Conservation (phyloP, 1,140 invertebrate genomes). For the Vanessa atalanta region DNA sequence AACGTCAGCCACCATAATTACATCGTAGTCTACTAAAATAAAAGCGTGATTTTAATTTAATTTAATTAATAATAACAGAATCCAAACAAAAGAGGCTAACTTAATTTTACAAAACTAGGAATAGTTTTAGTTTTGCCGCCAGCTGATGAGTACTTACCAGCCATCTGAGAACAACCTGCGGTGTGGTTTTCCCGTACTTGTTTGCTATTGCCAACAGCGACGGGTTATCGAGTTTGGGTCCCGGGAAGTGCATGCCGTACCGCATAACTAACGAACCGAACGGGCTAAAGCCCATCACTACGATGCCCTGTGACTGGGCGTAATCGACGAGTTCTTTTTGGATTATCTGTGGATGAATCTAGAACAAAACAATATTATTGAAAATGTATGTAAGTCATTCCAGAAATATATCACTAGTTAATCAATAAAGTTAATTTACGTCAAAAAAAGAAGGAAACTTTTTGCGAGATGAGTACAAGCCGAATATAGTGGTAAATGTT, state of each 20-base stretch:
- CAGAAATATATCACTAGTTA: no score
- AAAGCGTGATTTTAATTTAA: neutral
- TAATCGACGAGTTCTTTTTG: constrained; percentile 86
- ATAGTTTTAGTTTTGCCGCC: no score
- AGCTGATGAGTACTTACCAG: constrained; percentile 75
- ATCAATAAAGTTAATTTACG: no score
- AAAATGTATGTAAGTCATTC: neutral
- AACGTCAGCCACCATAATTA: neutral
- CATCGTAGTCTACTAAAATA: neutral
- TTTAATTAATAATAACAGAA: no score
- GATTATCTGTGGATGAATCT: constrained; percentile 70
- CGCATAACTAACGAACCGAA: constrained; percentile 84
- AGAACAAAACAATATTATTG: constrained; percentile 64
- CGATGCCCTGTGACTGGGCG: constrained; percentile 85
- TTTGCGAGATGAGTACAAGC: no score
- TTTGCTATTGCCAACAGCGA: constrained; percentile 83
- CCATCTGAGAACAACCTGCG: constrained; percentile 85
- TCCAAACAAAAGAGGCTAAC: no score
- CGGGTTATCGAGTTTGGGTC: constrained; percentile 83
- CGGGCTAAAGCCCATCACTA: constrained; percentile 90
- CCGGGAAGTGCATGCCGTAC: constrained; percentile 70
- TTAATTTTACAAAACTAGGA: no score
- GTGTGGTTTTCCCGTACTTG: constrained; percentile 86
- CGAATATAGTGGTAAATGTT: no score
- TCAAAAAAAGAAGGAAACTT: no score